Conservation (phyloP, 2,888 invertebrate species). For the Nephrotoma guestfalica region DNA sequence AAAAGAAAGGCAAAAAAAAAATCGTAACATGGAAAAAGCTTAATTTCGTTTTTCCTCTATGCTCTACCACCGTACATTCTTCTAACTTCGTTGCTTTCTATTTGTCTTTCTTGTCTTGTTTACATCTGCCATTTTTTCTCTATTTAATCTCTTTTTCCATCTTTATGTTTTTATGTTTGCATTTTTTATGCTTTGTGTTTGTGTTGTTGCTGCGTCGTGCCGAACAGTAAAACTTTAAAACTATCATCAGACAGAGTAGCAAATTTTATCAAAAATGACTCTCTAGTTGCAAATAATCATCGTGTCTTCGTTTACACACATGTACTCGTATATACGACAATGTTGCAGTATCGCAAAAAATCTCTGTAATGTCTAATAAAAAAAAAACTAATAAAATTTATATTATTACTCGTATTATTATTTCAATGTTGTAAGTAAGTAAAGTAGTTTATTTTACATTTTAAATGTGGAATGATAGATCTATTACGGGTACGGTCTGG, state of each 20-base stretch:
- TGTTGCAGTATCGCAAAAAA: neutral
- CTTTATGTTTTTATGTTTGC: neutral
- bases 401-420: too few relatives aligned
- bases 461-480: neutral
- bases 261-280: neutral
- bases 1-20: neutral
- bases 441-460: neutral
- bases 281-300: neutral
- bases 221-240: neutral
- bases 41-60: neutral
- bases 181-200: neutral
- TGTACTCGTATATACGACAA: neutral
- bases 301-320: neutral
- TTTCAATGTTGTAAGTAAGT: neutral
- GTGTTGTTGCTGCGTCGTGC: neutral
- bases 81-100: neutral
- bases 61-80: neutral
- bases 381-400: neutral
- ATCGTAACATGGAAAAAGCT: neutral
- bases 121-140: neutral
- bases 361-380: neutral
- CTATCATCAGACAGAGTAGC: neutral
- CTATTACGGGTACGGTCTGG: neutral
- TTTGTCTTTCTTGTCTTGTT: neutral
- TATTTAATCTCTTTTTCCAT: neutral